phyloP scores from a whole-genome alignment of 2,888 invertebrate genomes.

The Papilio elwesi region DNA sequence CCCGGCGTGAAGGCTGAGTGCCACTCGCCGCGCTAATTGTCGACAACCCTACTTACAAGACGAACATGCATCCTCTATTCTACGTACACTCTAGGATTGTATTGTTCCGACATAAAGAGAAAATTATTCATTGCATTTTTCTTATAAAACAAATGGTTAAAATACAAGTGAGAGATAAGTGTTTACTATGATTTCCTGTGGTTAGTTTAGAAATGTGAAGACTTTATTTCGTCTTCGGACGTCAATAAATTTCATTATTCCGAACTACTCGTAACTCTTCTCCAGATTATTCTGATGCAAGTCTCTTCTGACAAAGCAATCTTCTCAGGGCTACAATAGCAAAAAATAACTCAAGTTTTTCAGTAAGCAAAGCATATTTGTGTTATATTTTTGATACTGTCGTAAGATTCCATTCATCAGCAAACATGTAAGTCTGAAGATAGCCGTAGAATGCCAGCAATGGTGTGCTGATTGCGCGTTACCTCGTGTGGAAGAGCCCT shows the following conservation, averaged over 20 bases:
- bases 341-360: too few relatives aligned
- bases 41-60: constrained; percentile 45
- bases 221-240: too few relatives aligned
- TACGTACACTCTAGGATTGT: neutral
- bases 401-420: constrained; percentile 3
- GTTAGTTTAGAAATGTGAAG: too few relatives aligned
- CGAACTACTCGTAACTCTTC: too few relatives aligned
- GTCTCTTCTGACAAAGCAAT: too few relatives aligned
- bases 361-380: too few relatives aligned
- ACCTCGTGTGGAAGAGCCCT: constrained; percentile 56
- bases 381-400: neutral
- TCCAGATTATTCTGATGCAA: too few relatives aligned
- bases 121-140: neutral
- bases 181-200: too few relatives aligned
- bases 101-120: neutral
- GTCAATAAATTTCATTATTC: too few relatives aligned
- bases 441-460: constrained; percentile 48
- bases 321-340: too few relatives aligned
- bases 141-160: too few relatives aligned
- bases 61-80: constrained; percentile 1
- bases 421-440: constrained; percentile 25
- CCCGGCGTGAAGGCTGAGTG: constrained; percentile 61
- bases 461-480: constrained; percentile 55
- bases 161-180: too few relatives aligned
- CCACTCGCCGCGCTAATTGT: constrained; percentile 69